Evolutionary conservation across 1,140 invertebrate genomes (phyloP).

Genomic region (Drosophila saltans): DNA sequence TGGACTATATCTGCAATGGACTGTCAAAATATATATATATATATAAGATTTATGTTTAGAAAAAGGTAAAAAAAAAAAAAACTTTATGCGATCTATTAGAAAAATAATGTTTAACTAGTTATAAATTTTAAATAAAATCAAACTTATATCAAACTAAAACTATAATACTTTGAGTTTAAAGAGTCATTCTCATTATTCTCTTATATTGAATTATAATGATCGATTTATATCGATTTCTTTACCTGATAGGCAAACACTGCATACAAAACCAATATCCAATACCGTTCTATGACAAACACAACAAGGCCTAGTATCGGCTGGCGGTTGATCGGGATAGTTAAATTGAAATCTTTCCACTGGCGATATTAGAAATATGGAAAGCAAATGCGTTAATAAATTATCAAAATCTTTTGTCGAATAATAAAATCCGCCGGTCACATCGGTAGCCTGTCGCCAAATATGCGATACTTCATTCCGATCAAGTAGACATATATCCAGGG

Average conservation of each 20-base stretch:
- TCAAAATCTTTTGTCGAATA: background rate
- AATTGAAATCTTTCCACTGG: conserved; percentile 8
- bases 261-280: background rate
- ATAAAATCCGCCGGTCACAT: conserved; percentile 6
- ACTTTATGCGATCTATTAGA: no score
- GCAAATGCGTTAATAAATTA: background rate
- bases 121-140: no score
- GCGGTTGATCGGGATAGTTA: conserved; percentile 5
- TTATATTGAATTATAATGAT: background rate
- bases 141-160: no score
- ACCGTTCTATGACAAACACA: conserved; percentile 1
- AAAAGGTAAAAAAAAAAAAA: no score
- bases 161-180: no score
- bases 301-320: background rate
- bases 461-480: background rate
- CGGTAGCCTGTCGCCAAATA: conserved; percentile 10
- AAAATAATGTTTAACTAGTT: no score
- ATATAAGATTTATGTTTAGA: no score
- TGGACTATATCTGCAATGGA: background rate
- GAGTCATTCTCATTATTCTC: background rate
- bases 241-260: conserved; percentile 7
- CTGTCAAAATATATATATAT: background rate
- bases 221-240: background rate
- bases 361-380: conserved; percentile 7
- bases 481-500: background rate